These are phyloP conservation scores for Ichneumoninae sp. DNA, from an alignment of 2,888 invertebrate species.

Conservation along the genomic window DNA sequence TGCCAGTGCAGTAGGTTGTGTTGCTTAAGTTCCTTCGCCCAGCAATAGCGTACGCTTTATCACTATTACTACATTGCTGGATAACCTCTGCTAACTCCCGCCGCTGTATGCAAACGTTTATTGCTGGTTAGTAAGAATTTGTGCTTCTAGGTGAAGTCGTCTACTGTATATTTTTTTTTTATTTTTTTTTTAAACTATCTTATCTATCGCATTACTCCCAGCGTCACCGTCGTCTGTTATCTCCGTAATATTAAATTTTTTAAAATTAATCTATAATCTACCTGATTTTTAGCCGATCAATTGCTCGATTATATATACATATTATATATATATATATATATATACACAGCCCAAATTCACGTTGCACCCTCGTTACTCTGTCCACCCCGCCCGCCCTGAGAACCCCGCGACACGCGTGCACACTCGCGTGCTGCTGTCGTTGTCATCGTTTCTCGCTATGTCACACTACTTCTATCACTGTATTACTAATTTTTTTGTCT, in stretches of 20 bases:
- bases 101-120: constrained; percentile 79
- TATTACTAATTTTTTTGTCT: constrained; percentile 14
- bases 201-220: constrained; percentile 60
- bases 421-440: constrained; percentile 22
- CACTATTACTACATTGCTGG: constrained; percentile 79
- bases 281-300: constrained; percentile 34
- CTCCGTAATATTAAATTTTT: constrained; percentile 31
- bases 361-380: constrained; percentile 17
- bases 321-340: constrained; percentile 19
- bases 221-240: constrained; percentile 59
- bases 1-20: constrained; percentile 82
- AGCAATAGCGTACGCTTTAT: constrained; percentile 80
- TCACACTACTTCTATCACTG: constrained; percentile 31
- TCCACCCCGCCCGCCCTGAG: not conserved
- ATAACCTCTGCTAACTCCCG: constrained; percentile 81
- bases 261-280: constrained; percentile 31
- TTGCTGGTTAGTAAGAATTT: constrained; percentile 76
- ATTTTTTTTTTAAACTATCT: constrained; percentile 23
- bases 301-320: constrained; percentile 25
- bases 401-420: constrained; percentile 8
- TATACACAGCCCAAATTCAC: constrained; percentile 31
- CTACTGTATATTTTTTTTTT: constrained; percentile 50
- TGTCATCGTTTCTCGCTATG: constrained; percentile 39
- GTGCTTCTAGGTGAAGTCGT: constrained; percentile 73
- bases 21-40: constrained; percentile 81